Conservation (phyloP, 2,113 vertebrate species). For the Butorides virescens region DNA sequence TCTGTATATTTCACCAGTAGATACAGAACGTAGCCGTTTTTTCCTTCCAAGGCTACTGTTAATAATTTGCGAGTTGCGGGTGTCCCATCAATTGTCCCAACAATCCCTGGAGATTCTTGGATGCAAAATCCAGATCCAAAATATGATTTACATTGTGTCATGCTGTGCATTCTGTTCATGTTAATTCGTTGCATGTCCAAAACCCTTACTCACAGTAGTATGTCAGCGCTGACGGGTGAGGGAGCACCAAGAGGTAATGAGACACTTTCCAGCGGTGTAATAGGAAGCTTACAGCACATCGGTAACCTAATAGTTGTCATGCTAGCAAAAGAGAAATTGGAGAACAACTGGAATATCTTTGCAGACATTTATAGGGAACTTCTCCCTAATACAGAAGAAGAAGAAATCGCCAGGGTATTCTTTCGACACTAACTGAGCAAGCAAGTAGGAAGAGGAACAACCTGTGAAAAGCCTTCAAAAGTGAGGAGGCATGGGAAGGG, state of each 20-base stretch:
- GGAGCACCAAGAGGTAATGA: not conserved
- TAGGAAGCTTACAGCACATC: not conserved
- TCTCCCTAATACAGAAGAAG: not conserved
- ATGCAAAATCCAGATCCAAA: not conserved
- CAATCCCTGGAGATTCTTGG: not conserved
- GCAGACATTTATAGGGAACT: not conserved
- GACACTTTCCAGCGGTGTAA: not conserved
- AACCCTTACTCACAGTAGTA: not conserved
- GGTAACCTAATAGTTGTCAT: not conserved
- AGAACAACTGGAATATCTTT: not conserved
- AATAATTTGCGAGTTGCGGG: not conserved
- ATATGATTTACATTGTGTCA: not conserved
- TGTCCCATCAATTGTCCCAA: not conserved
- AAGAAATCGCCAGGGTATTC: not conserved
- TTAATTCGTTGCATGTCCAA: not conserved
- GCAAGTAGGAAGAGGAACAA: not conserved
- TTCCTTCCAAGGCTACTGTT: not conserved
- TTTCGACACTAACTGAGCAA: not conserved
- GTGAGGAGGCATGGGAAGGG: not conserved
- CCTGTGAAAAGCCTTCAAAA: not conserved
- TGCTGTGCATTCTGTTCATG: not conserved
- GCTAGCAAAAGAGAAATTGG: not conserved
- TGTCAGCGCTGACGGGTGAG: not conserved
- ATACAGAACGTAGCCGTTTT: not conserved
- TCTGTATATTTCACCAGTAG: not conserved